Percentiles rank a stretch among this genome's conserved stretches.
These are phyloP conservation scores for Nasua narica DNA, from an alignment of 2,797 vertebrate genomes.

Conservation along the genomic window DNA sequence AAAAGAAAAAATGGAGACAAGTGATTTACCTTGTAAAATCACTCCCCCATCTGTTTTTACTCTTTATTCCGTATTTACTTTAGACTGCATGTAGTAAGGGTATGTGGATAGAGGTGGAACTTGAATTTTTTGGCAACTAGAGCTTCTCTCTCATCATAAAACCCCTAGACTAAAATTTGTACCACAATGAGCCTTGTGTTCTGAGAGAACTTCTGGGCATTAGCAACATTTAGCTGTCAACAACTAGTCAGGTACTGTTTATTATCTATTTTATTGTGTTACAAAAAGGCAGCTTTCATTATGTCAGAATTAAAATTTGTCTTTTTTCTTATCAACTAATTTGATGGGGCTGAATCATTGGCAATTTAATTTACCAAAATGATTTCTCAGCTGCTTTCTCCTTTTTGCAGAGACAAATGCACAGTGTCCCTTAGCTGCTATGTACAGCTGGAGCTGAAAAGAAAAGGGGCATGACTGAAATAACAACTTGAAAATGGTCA, in stretches of 20 bases:
- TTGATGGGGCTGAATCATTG: neutral
- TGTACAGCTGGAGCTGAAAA: neutral
- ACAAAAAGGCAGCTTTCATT: neutral
- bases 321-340: neutral
- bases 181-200: neutral
- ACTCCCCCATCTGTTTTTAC: neutral
- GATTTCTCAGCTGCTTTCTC: neutral
- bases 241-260: neutral
- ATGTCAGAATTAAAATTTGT: neutral
- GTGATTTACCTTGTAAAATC: neutral
- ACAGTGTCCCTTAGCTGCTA: rapidly evolving
- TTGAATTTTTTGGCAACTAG: neutral
- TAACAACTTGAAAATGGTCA: neutral
- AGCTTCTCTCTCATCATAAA: neutral
- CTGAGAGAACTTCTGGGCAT: neutral
- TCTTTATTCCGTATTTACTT: neutral
- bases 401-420: neutral
- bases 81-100: neutral
- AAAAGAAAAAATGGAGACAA: rapidly evolving
- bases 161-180: neutral
- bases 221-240: neutral
- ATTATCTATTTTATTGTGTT: constrained; percentile 33
- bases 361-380: neutral
- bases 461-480: neutral
- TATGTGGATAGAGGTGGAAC: neutral